Conservation (phyloP, 2,888 invertebrate genomes). For the Homarus gammarus region DNA sequence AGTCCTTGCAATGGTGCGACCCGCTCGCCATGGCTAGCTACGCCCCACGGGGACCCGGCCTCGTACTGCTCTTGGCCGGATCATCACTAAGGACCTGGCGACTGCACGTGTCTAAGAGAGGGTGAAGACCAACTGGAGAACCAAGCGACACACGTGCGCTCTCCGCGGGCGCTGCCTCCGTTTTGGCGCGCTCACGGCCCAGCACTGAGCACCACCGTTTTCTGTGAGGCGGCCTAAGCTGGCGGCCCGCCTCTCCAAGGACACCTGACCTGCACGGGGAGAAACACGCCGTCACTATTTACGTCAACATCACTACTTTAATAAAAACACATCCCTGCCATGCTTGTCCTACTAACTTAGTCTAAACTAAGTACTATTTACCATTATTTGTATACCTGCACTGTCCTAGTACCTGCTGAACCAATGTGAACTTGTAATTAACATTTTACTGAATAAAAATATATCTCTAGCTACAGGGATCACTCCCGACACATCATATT, state of each 20-base stretch:
- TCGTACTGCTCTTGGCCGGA: slow-evolving; percentile 58
- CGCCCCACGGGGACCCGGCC: slow-evolving; percentile 58
- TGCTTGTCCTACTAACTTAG: neutral
- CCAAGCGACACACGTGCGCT: slow-evolving; percentile 58
- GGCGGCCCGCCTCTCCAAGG: slow-evolving; percentile 54
- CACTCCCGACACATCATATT: too few relatives aligned
- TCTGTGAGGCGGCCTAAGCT: slow-evolving; percentile 70
- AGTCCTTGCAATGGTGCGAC: slow-evolving; percentile 78
- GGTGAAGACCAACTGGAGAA: slow-evolving; percentile 23
- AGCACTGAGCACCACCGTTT: slow-evolving; percentile 54
- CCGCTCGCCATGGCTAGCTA: slow-evolving; percentile 73
- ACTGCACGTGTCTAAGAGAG: slow-evolving; percentile 47
- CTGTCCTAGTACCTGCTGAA: too few relatives aligned
- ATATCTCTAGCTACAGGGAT: too few relatives aligned
- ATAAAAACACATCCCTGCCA: slow-evolving; percentile 35
- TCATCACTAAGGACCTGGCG: slow-evolving; percentile 60
- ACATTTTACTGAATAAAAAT: too few relatives aligned
- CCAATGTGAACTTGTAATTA: too few relatives aligned
- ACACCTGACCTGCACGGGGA: slow-evolving; percentile 51
- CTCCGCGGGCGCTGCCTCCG: slow-evolving; percentile 65
- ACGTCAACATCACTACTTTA: slow-evolving; percentile 67
- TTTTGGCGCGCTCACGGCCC: slow-evolving; percentile 67
- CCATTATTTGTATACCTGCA: too few relatives aligned
- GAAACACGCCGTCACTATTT: slow-evolving; percentile 65
- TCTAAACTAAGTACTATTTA: too few relatives aligned